phyloP scores from a whole-genome alignment of 2,888 invertebrate genomes.

The Mystacides longicornis region DNA sequence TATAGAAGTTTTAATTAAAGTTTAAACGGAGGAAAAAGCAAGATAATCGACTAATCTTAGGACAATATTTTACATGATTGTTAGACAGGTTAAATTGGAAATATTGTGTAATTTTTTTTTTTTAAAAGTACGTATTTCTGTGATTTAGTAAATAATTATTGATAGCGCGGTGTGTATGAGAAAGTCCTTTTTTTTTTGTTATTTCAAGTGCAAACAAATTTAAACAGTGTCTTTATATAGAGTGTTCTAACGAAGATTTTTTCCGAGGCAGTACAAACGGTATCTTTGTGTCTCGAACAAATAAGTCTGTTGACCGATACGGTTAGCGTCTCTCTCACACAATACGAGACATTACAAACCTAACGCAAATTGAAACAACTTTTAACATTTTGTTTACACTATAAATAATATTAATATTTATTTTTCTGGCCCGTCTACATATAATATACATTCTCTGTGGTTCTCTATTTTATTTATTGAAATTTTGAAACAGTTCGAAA shows the following conservation, averaged over 20 bases:
- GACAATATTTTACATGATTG: too few species aligned
- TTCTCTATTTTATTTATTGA: too few species aligned
- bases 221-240: background rate
- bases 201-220: background rate
- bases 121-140: too few species aligned
- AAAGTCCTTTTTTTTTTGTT: background rate
- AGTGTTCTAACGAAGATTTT: background rate
- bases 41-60: too few species aligned
- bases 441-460: too few species aligned
- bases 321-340: conserved; percentile 22
- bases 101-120: too few species aligned
- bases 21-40: too few species aligned
- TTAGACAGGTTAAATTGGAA: too few species aligned
- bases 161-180: background rate
- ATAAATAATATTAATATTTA: conserved; percentile 15
- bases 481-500: too few species aligned
- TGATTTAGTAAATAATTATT: too few species aligned
- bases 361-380: conserved; percentile 26
- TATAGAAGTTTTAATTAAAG: too few species aligned
- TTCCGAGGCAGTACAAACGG: background rate
- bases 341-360: conserved; percentile 19
- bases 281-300: conserved; percentile 12
- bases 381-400: conserved; percentile 24
- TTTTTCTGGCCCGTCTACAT: too few species aligned
- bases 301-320: conserved; percentile 22